These are phyloP conservation scores for Mizuhopecten yessoensis DNA, from an alignment of 1,140 invertebrate species.

Conservation along the genomic window DNA sequence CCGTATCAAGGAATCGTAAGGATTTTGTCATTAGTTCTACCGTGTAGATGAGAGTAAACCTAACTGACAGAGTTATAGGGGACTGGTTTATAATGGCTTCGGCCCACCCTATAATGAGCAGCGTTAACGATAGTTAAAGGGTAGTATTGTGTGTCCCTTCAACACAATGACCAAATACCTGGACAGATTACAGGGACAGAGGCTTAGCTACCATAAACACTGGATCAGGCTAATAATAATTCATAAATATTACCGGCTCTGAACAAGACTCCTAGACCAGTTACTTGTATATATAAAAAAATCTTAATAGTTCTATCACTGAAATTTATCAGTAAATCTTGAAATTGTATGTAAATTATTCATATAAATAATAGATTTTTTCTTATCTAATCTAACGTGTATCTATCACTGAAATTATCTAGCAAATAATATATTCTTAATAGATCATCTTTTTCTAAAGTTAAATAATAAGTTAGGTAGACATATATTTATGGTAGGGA, in stretches of 20 bases:
- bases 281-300: no score
- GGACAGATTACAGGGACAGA: background rate
- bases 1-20: background rate
- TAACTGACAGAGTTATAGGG: background rate
- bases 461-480: no score
- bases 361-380: no score
- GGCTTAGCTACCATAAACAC: background rate
- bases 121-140: background rate
- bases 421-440: no score
- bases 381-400: no score
- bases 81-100: background rate
- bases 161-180: background rate
- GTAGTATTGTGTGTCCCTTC: background rate
- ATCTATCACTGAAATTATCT: no score
- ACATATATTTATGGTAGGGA: no score
- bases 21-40: background rate
- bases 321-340: background rate
- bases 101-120: background rate
- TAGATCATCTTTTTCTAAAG: no score
- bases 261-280: no score
- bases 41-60: background rate
- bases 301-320: no score
- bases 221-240: background rate
- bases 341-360: no score
- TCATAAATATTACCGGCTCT: no score